Evolutionary conservation across 2,113 vertebrate species (phyloP).

Genomic region (Petrocephalus zakoni): DNA sequence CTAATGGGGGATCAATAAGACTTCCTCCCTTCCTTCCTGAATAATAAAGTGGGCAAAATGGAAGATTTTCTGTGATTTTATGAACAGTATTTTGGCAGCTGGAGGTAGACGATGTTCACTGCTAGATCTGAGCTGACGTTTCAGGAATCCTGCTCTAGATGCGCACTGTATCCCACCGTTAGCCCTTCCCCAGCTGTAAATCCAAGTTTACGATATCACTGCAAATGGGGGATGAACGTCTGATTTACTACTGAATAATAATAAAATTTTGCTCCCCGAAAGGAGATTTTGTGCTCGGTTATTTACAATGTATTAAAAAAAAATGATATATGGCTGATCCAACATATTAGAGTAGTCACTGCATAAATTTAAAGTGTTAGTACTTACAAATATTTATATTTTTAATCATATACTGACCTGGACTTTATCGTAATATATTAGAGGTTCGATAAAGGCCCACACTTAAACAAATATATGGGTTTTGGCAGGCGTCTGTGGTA

Average conservation of each 20-base stretch:
- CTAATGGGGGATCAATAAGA: constrained; percentile 3
- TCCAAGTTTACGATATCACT: neutral
- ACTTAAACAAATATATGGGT: neutral
- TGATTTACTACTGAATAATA: neutral
- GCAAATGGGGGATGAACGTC: neutral
- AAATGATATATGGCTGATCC: neutral
- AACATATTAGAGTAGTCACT: neutral
- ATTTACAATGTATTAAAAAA: neutral
- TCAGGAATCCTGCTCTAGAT: neutral
- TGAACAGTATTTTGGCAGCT: neutral
- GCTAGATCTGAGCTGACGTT: neutral
- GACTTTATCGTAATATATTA: neutral
- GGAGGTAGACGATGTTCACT: neutral
- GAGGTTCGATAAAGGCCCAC: neutral
- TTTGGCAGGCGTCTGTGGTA: constrained; percentile 72
- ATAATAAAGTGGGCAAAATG: neutral
- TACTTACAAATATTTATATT: neutral
- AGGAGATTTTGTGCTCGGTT: neutral
- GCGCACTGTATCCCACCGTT: neutral
- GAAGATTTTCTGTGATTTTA: constrained; percentile 6
- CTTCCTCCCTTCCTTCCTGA: neutral
- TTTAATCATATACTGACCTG: neutral
- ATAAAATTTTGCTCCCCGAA: neutral
- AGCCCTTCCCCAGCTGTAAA: neutral
- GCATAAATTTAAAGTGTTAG: neutral